Conservation (phyloP, 2,888 invertebrate species). For the Mythimna impura region DNA sequence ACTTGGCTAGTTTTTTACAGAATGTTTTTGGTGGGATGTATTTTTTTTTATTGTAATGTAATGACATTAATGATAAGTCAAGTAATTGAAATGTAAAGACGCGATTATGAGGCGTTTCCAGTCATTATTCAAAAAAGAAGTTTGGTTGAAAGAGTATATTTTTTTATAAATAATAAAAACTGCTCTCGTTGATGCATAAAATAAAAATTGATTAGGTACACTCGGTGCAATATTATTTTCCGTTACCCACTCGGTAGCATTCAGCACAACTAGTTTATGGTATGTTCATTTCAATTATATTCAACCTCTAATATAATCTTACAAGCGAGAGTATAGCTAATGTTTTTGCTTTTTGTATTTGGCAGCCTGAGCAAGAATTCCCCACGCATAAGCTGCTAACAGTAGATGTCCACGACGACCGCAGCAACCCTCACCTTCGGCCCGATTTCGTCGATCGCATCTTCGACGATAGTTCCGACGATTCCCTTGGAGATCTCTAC, state of each 20-base stretch:
- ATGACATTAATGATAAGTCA: too few species aligned
- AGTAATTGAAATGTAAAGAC: background rate
- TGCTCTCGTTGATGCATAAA: too few species aligned
- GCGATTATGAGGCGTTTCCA: background rate
- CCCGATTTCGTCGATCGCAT: constrained; percentile 82
- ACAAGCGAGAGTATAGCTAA: constrained; percentile 8
- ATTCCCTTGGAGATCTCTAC: constrained; percentile 79
- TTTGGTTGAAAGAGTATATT: background rate
- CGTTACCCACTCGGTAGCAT: too few species aligned
- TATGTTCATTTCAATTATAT: too few species aligned
- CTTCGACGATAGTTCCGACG: constrained; percentile 80
- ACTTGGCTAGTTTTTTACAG: too few species aligned
- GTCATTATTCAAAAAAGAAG: background rate
- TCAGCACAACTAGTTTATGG: too few species aligned
- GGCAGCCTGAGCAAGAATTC: constrained; percentile 62
- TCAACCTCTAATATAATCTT: background rate
- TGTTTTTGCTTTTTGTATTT: background rate
- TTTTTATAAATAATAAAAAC: too few species aligned
- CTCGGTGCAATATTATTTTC: too few species aligned
- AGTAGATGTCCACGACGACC: constrained; percentile 78
- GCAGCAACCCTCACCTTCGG: constrained; percentile 81
- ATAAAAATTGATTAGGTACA: too few species aligned
- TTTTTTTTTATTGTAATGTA: too few species aligned
- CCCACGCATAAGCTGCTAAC: constrained; percentile 75
- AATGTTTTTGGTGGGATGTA: too few species aligned